phyloP scores from a whole-genome alignment of 2,888 invertebrate species.

The Thelaira solivaga region DNA sequence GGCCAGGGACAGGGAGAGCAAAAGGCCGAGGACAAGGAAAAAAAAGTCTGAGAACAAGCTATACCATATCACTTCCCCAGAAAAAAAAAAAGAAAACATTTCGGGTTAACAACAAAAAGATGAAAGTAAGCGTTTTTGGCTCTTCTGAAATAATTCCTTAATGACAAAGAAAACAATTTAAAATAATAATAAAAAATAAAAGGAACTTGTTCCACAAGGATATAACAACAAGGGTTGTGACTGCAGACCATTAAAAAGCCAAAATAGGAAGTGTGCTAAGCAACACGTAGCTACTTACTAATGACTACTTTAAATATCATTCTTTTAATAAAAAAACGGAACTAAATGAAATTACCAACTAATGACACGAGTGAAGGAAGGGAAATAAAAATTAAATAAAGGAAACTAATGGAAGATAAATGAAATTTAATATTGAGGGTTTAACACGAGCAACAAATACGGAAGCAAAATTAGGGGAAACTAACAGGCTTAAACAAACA shows the following conservation, averaged over 20 bases:
- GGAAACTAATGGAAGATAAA: background rate
- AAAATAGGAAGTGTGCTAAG: conserved; percentile 21
- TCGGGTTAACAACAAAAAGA: no score
- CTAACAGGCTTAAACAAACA: background rate
- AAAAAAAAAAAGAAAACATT: no score
- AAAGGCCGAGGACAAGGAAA: no score
- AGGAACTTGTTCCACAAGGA: conserved; percentile 27
- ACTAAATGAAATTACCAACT: background rate
- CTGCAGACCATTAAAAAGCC: background rate
- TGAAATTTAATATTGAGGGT: background rate
- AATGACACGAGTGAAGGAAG: background rate
- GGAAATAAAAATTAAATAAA: background rate
- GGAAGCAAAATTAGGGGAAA: background rate
- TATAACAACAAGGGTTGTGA: background rate
- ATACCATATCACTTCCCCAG: no score
- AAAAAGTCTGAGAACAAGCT: no score
- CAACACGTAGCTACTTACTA: conserved; percentile 2
- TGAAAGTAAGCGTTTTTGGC: no score
- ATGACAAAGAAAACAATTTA: background rate
- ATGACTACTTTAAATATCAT: background rate
- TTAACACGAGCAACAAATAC: background rate
- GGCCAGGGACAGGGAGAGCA: no score
- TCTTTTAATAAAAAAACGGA: conserved; percentile 7
- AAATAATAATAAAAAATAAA: background rate
- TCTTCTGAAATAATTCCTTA: no score